Evolutionary conservation across 2,113 vertebrate genomes (phyloP), one percentile per base, ranked within the genome.

Genomic region (Bambusicola thoracicus): DNA sequence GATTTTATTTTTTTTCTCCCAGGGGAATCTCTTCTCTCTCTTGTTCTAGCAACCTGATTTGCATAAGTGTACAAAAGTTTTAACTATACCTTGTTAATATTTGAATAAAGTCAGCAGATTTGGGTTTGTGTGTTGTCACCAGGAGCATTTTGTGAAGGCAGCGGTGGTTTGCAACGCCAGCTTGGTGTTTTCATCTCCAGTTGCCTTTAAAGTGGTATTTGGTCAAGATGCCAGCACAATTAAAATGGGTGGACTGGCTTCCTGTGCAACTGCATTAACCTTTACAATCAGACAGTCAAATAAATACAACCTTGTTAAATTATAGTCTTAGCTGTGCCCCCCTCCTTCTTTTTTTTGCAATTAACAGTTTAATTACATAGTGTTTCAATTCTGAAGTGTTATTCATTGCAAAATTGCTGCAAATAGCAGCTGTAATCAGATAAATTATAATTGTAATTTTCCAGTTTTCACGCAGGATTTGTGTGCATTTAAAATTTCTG

Each of bases 41-140:
- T 95, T 92, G 85, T 97, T 87, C 89, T 86, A 61, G 32, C 40
- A 82, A 82, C 83, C 27, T 63, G 19, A 41, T 76, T 44, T 78
- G 87, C 77, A 78, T 94, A 88, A 69, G 84, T 86, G 91, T 93
- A 94, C 90, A 93, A 85, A 87, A 95, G 93, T 96, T 97, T 97
- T 90, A 97, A 97, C 96, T 97, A 96, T 95, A 67, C 73, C 94
- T 96, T 80, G 72, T 90, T 80, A 95, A 97, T 93, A 98, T 97
- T 98, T 98, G 94, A 98, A 91, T 96, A 94, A 92, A 97, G 95
- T 97, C 96, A 97, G 97, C 96, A 96, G 90, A 95, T 96, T 94
- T 91, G 17, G 44, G 66, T 67, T 81, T 78, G 15, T 86, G 44
- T 53, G 55, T 72, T 83, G 87, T 90, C 80, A 81, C 73, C 62